Percentiles rank a stretch among this genome's conserved stretches.
Evolutionary conservation across 2,888 invertebrate genomes (phyloP).

Genomic region (Nymphalis c-album): DNA sequence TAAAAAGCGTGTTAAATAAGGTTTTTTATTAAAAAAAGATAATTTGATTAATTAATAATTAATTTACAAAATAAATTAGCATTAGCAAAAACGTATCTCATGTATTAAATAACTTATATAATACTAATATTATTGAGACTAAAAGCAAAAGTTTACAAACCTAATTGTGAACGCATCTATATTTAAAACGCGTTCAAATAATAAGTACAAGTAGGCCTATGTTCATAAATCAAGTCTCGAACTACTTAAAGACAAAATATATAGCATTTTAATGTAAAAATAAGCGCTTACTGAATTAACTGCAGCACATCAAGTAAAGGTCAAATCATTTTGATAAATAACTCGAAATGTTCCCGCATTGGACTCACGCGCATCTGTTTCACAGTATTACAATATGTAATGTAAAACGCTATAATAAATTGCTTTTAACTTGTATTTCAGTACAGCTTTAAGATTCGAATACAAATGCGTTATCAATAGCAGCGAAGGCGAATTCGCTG

Average conservation of each 20-base stretch:
- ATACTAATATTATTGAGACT: too few relatives aligned
- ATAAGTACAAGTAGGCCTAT: not conserved
- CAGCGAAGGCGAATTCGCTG: not conserved
- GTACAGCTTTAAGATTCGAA: not conserved
- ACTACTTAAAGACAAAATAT: conserved; percentile 30
- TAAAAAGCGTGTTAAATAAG: too few relatives aligned
- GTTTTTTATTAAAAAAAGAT: too few relatives aligned
- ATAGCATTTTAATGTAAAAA: conserved; percentile 35
- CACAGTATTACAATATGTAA: conserved; percentile 5
- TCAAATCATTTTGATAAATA: conserved; percentile 30
- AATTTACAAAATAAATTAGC: too few relatives aligned
- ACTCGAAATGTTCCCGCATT: conserved; percentile 4
- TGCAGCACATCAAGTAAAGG: conserved; percentile 28
- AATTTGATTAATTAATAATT: too few relatives aligned
- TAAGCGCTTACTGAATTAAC: conserved; percentile 33
- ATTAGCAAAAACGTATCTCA: too few relatives aligned
- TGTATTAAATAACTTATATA: too few relatives aligned
- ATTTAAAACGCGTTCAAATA: not conserved
- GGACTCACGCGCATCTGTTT: conserved; percentile 22
- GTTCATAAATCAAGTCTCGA: conserved; percentile 23
- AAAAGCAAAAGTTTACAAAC: too few relatives aligned
- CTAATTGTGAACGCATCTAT: not conserved
- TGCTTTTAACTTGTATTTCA: conserved; percentile 5
- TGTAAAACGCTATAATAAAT: conserved; percentile 11
- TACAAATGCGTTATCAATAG: not conserved